phyloP scores from a whole-genome alignment of 2,888 invertebrate species.

The Adelognathus sp. region DNA sequence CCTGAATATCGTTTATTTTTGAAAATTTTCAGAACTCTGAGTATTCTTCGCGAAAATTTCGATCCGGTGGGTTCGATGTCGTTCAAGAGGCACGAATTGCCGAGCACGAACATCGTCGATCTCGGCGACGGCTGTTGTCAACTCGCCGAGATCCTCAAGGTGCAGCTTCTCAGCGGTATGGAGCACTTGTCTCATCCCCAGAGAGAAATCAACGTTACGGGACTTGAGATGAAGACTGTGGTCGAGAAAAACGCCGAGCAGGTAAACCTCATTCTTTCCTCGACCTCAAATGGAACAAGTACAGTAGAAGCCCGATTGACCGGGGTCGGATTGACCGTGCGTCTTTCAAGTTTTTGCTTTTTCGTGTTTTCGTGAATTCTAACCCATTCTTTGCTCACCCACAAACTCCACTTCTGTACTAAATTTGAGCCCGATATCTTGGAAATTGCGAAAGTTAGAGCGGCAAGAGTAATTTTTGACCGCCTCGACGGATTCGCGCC shows the following conservation, averaged over 20 bases:
- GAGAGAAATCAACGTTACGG: constrained; percentile 74
- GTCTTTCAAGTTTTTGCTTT: too few species aligned
- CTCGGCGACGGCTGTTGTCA: constrained; percentile 85
- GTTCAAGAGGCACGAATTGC: constrained; percentile 78
- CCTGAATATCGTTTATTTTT: background rate
- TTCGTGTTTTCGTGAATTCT: too few species aligned
- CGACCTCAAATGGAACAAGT: too few species aligned
- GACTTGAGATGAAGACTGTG: constrained; percentile 81
- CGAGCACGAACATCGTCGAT: constrained; percentile 86
- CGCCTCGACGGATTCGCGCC: too few species aligned
- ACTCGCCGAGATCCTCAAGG: constrained; percentile 84
- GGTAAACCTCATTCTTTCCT: too few species aligned
- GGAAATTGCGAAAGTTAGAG: too few species aligned
- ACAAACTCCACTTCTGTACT: too few species aligned
- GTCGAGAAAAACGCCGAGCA: constrained; percentile 85
- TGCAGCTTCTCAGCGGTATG: constrained; percentile 80
- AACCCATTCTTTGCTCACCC: too few species aligned
- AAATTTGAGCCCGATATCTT: too few species aligned
- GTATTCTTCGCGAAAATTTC: constrained; percentile 82
- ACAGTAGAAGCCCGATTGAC: too few species aligned
- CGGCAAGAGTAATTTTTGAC: too few species aligned
- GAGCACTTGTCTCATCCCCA: constrained; percentile 68
- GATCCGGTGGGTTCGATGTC: constrained; percentile 82
- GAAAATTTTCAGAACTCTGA: constrained; percentile 78
- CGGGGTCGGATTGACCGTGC: too few species aligned